Evolutionary conservation across 2,888 invertebrate species (phyloP), one percentile per base, ranked within the genome.

Genomic region (Acronicta aceris): DNA sequence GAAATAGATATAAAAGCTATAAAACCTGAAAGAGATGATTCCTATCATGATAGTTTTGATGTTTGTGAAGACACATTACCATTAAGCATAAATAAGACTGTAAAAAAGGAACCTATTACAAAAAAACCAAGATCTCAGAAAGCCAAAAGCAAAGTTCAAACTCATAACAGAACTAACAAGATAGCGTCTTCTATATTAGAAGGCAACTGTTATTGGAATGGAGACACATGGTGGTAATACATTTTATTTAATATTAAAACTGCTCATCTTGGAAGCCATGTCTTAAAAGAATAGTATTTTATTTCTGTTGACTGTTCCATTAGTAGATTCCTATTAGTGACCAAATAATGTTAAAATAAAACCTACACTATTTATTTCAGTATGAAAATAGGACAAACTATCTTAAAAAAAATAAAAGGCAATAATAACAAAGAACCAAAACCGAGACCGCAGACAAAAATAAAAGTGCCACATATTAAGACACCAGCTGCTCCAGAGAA

Each of bases 181-280:
- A 83, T 92, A 62, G 92, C 92, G 47, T 83, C 90, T 52, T 91
- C 93, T 64, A 81, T 94, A 74, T 78, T 93, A 74, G 94, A 94
- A 84, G 91, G 90, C 45, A 88, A 89, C 65, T 94, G 89, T 80
- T 55, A 78, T 40, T 95, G 93, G 93, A 89, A 76, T 78, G 93
- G 90, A 49, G 87, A 89, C 74, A 82, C 83, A 81, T 94, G 93
- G 94, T 90, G 93, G 94, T 95, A 92, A 71, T 66, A 61, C 54
- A 47, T 57, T 78, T 41, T 6, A 53, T 41, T 65, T 60, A 48
- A 33, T 4, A 51, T 36, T 12, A 30, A 9, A n/a, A 25, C 33
- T 30, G 7, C 15, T 12, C 17, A 5, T 13, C 5, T 13, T 36
- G 36, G 13, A 33, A 4, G 5, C 0, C 13, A 30, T 13, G 1